These are phyloP conservation scores for Solea solea DNA, from an alignment of 2,113 vertebrate genomes.

Conservation along the genomic window DNA sequence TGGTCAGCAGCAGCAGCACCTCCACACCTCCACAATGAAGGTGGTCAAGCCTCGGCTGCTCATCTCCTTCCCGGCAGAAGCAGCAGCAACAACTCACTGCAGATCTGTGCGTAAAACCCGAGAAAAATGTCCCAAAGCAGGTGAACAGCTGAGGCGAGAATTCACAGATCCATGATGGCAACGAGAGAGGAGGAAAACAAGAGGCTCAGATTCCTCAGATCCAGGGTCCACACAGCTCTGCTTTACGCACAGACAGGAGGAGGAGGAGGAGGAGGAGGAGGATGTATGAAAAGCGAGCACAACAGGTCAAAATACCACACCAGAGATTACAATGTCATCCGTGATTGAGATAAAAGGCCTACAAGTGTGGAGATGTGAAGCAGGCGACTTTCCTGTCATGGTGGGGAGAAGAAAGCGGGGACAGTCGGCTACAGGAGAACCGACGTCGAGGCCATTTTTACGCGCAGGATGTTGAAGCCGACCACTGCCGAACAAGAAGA, in stretches of 20 bases:
- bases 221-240: background rate
- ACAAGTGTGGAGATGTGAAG: constrained; percentile 17
- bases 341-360: constrained; percentile 20
- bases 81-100: background rate
- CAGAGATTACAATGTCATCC: no score
- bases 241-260: background rate
- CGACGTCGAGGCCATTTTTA: constrained; percentile 44
- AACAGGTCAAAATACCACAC: constrained; percentile 27
- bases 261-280: no score
- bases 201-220: constrained; percentile 35
- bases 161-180: constrained; percentile 19
- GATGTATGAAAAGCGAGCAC: background rate
- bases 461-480: constrained; percentile 33
- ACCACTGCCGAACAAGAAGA: constrained; percentile 9
- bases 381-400: constrained; percentile 31
- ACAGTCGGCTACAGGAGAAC: constrained; percentile 6
- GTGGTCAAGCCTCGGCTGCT: constrained; percentile 23
- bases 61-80: constrained; percentile 20
- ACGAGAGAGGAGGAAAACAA: background rate
- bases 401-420: constrained; percentile 14
- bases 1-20: constrained; percentile 33
- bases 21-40: constrained; percentile 55
- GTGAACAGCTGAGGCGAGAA: background rate
- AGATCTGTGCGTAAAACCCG: constrained; percentile 7
- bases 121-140: constrained; percentile 2